Base-by-base conservation (phyloP, 2,888 invertebrate genomes). In the Drosophila putrida region DNA sequence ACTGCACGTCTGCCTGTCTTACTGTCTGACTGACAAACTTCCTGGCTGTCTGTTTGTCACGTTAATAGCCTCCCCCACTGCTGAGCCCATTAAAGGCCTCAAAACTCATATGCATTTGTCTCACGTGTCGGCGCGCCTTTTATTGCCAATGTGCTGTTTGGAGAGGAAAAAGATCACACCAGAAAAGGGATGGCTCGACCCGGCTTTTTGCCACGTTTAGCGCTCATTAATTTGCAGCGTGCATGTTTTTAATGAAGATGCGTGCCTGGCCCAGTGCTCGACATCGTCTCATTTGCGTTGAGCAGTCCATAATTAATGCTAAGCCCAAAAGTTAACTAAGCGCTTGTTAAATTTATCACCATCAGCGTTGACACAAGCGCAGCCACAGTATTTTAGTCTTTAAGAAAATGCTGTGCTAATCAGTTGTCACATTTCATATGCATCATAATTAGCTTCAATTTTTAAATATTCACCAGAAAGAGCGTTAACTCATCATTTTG, bases 41-140 rank as follows among this genome's bases (percentile, higher is more conserved):
- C 8, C 38, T 20, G 27, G 6, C 38, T 20, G 36, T 25, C 11
- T 20, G 71, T 50, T 47, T 66, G 79, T 54, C 86, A 65, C 50
- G 72, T 69, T 83, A 86, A 82, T 78, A 75, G 87, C 59, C 38
- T 39, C 28, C 47, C 39, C 10, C 27, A 47, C 60, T 49, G 47
- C 20, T 50, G 36, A 31, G 51, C 66, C 54, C 71, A 77, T 73
- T 80, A 71, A 63, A 60, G 65, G 61, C 38, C 67, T 75, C 55
- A 65, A 75, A 75, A 83, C 84, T 84, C 88, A 87, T 81, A 81
- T 75, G 88, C 73, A 82, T 84, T 84, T 84, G 76, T 66, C 86
- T 82, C 86, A 82, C 86, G 86, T 85, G 86, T 84, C 58, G 61
- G 61, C 46, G 38, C 50, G 54, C 49, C 76, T 82, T 84, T 84